Base-by-base conservation (phyloP, 2,888 invertebrate species). In the Teleogryllus oceanicus region DNA sequence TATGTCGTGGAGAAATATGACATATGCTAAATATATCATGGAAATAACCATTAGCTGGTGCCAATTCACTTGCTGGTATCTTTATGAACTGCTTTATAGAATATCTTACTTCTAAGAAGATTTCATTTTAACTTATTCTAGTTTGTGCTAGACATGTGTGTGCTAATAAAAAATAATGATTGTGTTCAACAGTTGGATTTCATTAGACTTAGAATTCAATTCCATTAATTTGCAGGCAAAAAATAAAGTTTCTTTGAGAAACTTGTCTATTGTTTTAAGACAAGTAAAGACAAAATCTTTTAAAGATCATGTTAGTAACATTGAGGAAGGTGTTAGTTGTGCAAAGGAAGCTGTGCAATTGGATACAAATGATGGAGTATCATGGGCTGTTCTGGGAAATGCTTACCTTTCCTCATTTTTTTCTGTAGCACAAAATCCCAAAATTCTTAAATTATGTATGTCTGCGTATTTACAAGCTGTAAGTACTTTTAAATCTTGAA, bases 321-420 rank as follows among this genome's bases (percentile, higher is more conserved):
- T 95, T 20, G 89, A 92, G 80, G 90, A 91, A 83, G 94, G 95
- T 82, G 90, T 96, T 0, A 91, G 91, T 78, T 90, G 92, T 84
- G 96, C 96, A 0, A 94, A 94, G 86, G 94, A 95, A 84, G 95
- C 96, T 0, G 93, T 96, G 0, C 90, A 92, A 78, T 86, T 94
- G 50, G 94, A 96, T 85, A 90, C 92, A 12, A 88, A 89, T 78
- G 96, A 96, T 87, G 95, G 96, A 1, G 88, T 91, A 11, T 96
- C 96, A 0, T 96, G 96, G 96, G 90, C 92, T 79, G 91, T 95
- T 79, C 88, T 96, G 78, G 96, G 95, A 49, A 96, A 96, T 88
- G 94, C 96, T 0, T 94, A 95, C 86, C 87, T 96, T 81, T 93
- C 94, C 79, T 91, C 92, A 80, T 96, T 93, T 87, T 96, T 96